Evolutionary conservation across 2,888 invertebrate species (phyloP).

Genomic region (Dicyrtoma fusca): DNA sequence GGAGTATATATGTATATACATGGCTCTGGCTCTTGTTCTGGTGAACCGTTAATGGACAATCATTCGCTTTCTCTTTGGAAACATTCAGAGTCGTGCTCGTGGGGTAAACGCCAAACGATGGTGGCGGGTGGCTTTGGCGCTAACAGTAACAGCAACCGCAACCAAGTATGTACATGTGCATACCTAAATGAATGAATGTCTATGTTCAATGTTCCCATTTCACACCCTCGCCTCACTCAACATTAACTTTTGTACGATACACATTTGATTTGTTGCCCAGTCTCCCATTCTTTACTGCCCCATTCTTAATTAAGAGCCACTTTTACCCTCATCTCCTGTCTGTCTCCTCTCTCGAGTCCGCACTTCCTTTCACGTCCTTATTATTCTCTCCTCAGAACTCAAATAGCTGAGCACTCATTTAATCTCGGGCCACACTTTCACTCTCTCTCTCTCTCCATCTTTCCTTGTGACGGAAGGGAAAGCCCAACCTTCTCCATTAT

Average conservation of each 20-base stretch:
- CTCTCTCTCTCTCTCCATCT: background rate
- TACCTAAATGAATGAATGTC: too few species aligned
- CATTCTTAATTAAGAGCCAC: constrained; percentile 29
- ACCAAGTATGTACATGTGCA: too few species aligned
- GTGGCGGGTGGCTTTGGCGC: too few species aligned
- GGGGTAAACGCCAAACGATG: too few species aligned
- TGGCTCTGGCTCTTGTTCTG: constrained; percentile 4
- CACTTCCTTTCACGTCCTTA: background rate
- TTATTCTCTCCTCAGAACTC: background rate
- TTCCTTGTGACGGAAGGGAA: background rate
- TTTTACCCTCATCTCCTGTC: background rate
- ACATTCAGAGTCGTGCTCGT: background rate
- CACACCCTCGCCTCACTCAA: background rate
- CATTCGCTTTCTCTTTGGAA: constrained; percentile 23
- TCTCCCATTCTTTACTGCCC: too few species aligned
- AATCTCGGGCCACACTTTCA: background rate
- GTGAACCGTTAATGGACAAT: constrained; percentile 31
- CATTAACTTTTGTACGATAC: background rate
- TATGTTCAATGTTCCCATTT: background rate
- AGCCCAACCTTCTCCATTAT: background rate
- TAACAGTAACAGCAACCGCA: too few species aligned
- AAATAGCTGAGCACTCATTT: background rate
- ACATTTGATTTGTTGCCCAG: too few species aligned
- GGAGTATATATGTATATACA: background rate
- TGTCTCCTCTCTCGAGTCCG: background rate